Conservation (phyloP, 2,888 invertebrate genomes). For the Pammene aurita region DNA sequence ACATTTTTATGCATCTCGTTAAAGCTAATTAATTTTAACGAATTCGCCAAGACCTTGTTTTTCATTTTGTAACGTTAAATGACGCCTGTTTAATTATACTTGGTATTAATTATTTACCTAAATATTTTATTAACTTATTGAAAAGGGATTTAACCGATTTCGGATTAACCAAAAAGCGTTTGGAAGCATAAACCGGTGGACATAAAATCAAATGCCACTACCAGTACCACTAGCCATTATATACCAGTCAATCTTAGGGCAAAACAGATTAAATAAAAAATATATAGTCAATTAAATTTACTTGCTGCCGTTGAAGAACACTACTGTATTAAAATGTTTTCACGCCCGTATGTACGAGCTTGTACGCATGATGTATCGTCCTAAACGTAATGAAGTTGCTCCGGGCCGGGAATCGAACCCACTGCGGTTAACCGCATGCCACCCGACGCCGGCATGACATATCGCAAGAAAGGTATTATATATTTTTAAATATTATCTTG, state of each 20-base stretch:
- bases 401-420: slow-evolving; percentile 52
- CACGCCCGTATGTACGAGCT: slow-evolving; percentile 10
- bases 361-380: slow-evolving; percentile 32
- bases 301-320: background rate
- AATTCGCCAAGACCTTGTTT: background rate
- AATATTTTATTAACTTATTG: background rate
- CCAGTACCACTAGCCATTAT: no score
- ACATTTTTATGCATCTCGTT: slow-evolving; percentile 14
- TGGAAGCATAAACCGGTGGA: no score
- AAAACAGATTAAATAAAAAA: no score
- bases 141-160: no score
- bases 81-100: background rate
- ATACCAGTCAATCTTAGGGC: no score
- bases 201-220: no score
- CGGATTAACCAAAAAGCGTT: no score
- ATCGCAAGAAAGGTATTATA: slow-evolving; percentile 9
- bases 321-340: background rate
- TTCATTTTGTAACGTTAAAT: background rate
- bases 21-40: slow-evolving; percentile 14
- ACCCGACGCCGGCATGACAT: slow-evolving; percentile 52
- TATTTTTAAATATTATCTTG: no score
- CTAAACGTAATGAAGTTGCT: slow-evolving; percentile 48
- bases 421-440: slow-evolving; percentile 66
- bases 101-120: background rate
- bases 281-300: background rate